A percentile compares a stretch with the other conserved stretches of the same genome.
phyloP scores from a whole-genome alignment of 2,113 vertebrate species.

The Phoxinus phoxinus region DNA sequence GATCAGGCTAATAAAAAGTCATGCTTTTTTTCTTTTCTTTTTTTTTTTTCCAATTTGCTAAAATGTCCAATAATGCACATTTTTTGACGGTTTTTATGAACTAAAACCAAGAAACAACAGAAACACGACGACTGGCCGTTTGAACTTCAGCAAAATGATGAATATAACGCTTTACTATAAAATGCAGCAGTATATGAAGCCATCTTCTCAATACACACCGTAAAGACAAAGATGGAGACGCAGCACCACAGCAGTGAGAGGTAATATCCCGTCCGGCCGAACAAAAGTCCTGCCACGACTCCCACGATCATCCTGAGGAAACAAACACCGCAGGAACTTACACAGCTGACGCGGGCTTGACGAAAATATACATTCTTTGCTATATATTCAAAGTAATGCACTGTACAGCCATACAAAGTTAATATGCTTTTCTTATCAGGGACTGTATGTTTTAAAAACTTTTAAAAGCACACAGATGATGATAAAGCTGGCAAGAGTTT shows the following conservation, averaged over 20 bases:
- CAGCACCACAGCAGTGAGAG: conserved; percentile 88
- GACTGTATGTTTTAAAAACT: background rate
- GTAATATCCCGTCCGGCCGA: conserved; percentile 86
- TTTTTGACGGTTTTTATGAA: background rate
- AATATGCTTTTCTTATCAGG: background rate
- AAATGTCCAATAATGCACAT: background rate
- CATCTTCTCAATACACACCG: conserved; percentile 67
- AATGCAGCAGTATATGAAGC: too few species aligned
- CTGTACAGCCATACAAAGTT: too few species aligned
- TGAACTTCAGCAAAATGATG: too few species aligned
- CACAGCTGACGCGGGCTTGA: background rate
- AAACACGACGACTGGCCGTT: too few species aligned
- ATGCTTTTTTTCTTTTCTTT: too few species aligned
- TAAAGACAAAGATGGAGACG: conserved; percentile 84
- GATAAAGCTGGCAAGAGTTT: background rate
- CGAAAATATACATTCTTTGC: too few species aligned
- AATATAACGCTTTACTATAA: too few species aligned
- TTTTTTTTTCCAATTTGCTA: background rate
- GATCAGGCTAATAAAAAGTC: background rate
- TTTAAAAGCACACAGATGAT: background rate
- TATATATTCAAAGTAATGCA: too few species aligned
- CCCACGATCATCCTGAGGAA: conserved; percentile 85
- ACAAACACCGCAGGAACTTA: conserved; percentile 14
- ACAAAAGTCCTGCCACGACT: conserved; percentile 84
- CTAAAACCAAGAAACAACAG: background rate